Base-by-base conservation (phyloP, 2,797 vertebrate species). In the Pagetopsis macropterus region DNA sequence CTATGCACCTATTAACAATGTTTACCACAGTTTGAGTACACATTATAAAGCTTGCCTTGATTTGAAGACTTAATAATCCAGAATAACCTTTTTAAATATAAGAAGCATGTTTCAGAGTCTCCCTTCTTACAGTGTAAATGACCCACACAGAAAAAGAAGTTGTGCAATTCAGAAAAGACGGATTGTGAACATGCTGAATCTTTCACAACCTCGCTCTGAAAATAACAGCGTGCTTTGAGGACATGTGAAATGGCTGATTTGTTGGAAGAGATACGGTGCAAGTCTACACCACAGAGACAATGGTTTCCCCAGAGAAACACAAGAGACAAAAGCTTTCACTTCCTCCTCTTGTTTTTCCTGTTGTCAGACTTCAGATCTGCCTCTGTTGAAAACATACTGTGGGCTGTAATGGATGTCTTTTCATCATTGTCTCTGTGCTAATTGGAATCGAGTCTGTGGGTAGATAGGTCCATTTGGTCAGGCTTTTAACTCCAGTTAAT, bases 401-500 rank as follows among this genome's bases (percentile, higher is more conserved):
- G 70, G 80, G 76, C 52, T 75, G 64, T 79, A 82, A 88, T 84
- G 76, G 83, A 75, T 73, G 72, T 70, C 52, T 75, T 82, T 71
- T 83, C 64, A 76, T 64, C n/a, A 0, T 31, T n/a, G 9, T 68
- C 54, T 84, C 61, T 44, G 51, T 50, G 75, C 82, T 88, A 83
- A 90, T 79, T 89, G 81, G 79, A 75, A 83, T 63, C 5, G 69
- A 82, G 78, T 80, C 54, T 50, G 72, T 66, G 62, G 65, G 57
- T 72, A 85, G 81, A 85, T 58, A 51, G 75, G 66, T 75, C 82
- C 75, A 70, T 89, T 87, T 85, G 82, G 78, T 79, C 78, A 51
- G 78, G 10, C 78, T 89, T 89, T 88, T 83, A 87, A 75, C 68
- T 76, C 44, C 27, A 48, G 55, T 76, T 85, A 84, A 82, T 82